Conservation (phyloP, 2,888 invertebrate genomes). For the Plusia festucae region DNA sequence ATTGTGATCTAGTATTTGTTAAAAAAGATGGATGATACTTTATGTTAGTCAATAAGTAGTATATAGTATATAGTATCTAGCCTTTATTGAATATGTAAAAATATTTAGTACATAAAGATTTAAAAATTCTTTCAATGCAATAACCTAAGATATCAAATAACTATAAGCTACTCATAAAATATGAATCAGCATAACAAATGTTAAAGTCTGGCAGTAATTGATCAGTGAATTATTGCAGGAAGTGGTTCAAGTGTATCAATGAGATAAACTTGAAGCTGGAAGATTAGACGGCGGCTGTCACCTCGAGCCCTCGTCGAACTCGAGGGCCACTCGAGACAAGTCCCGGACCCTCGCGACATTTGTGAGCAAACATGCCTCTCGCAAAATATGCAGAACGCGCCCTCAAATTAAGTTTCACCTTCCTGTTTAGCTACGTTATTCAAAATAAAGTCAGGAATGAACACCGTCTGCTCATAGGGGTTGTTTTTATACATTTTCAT, state of each 20-base stretch:
- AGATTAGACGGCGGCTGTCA: slow-evolving; percentile 85
- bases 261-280: slow-evolving; percentile 74
- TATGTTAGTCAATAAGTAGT: no score
- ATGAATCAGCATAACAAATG: slow-evolving; percentile 33
- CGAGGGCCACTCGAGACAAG: slow-evolving; percentile 81
- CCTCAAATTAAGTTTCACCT: slow-evolving; percentile 62
- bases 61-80: no score
- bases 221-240: slow-evolving; percentile 60
- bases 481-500: slow-evolving; percentile 42
- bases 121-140: no score
- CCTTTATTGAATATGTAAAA: no score
- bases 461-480: slow-evolving; percentile 20
- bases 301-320: slow-evolving; percentile 74
- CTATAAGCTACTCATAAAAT: slow-evolving; percentile 13
- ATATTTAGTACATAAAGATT: no score
- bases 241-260: slow-evolving; percentile 70
- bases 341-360: slow-evolving; percentile 73
- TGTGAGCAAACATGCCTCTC: slow-evolving; percentile 80
- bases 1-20: no score
- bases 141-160: no score
- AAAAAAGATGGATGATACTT: no score
- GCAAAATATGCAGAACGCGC: slow-evolving; percentile 79
- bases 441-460: slow-evolving; percentile 49
- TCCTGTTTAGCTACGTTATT: slow-evolving; percentile 53
- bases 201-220: slow-evolving; percentile 55